Base-by-base conservation (phyloP, 1,140 invertebrate genomes). In the Sinonovacula constricta region DNA sequence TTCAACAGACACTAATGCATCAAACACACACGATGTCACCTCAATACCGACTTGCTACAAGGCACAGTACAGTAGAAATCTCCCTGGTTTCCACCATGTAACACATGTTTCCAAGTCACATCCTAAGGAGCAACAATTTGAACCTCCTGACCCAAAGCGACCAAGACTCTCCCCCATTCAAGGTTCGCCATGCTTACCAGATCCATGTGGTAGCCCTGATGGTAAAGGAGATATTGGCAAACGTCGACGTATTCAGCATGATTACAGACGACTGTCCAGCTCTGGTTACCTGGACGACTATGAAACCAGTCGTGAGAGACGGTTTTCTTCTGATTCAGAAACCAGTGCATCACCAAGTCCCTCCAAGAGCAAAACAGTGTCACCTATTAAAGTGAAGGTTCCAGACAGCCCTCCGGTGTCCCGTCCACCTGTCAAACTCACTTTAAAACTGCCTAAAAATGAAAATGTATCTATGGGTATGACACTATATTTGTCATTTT, bases 221-320 rank as follows among this genome's bases (percentile, higher is more conserved):
- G n/a, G n/a, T n/a, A n/a, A n/a, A n/a, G n/a, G n/a, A n/a, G 39
- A 45, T 45, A 84, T 82, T 4, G 84, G 85, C 0, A 90, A 90
- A 81, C 71, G 88, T 30, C 69, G 77, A 33, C 79, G 88, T 36
- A 85, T 87, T 36, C 88, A 88, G 14, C 88, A 87, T 80, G 88
- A 88, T 79, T 89, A 88, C 76, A 79, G 87, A 67, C 81, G 86
- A 26, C 70, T 90, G 49, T 91, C 89, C 51, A 90, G 88, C 71
- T 89, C 89, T 59, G 87, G 89, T 45, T 88, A 89, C 70, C 76
- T 89, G 30, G 88, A 89, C 79, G 89, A 88, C 79, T 88, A 90
- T 80, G 86, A 87, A 59, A 81, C 80, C 51, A 83, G 87, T 34
- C 83, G 83, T 30, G 86, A 88, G 65, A 83, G 85, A 39, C 83